A percentile compares a stretch with the other conserved stretches of the same genome.
phyloP scores from a whole-genome alignment of 2,797 vertebrate species.

The Myotis planiceps region DNA sequence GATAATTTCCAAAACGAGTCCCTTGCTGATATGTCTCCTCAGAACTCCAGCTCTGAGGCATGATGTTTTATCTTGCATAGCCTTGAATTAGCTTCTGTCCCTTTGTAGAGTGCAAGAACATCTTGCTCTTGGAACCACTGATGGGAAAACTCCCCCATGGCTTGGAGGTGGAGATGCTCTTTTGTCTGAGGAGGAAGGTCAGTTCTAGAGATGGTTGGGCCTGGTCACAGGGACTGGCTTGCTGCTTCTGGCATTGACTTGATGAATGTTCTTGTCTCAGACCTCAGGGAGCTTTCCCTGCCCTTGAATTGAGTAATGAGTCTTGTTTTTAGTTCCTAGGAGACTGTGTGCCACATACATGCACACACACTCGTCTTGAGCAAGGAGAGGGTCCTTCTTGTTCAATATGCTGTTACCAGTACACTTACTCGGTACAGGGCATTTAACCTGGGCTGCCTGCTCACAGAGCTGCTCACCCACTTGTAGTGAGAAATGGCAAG shows the following conservation, averaged over 20 bases:
- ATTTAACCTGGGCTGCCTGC: background rate
- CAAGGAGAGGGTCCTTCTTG: background rate
- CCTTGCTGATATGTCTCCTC: background rate
- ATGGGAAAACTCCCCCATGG: background rate
- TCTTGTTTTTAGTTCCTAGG: background rate
- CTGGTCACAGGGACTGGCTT: background rate
- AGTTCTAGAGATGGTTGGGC: background rate
- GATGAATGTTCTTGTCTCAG: constrained; percentile 17
- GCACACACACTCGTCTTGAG: background rate
- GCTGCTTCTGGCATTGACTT: background rate
- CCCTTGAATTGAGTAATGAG: background rate
- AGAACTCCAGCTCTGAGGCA: background rate
- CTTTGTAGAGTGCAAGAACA: background rate
- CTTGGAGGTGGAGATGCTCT: background rate
- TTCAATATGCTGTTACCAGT: background rate
- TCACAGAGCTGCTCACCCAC: background rate
- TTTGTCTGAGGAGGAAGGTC: background rate
- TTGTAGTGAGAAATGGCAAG: background rate
- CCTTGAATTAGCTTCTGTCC: background rate
- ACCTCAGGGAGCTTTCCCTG: background rate
- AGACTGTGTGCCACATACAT: background rate
- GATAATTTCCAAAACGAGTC: background rate
- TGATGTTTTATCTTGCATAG: background rate
- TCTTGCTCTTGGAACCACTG: background rate
- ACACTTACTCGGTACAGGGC: fast-evolving